Evolutionary conservation across 2,888 invertebrate genomes (phyloP).

Genomic region (Tenthredo amoena): DNA sequence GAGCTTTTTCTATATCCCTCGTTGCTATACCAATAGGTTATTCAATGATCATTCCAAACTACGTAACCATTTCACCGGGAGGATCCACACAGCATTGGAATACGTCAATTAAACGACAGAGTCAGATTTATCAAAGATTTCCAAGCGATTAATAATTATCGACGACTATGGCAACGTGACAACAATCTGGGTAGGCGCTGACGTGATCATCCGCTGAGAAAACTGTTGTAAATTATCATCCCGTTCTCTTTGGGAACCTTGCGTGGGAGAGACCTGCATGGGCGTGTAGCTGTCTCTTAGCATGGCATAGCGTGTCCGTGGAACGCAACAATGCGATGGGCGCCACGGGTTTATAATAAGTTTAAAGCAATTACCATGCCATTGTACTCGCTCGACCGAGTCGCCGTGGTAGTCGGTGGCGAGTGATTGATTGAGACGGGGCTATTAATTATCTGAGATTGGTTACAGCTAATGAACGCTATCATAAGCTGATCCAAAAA

Average conservation of each 20-base stretch:
- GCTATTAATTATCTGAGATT: slow-evolving; percentile 72
- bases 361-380: slow-evolving; percentile 67
- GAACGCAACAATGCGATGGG: slow-evolving; percentile 59
- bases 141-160: slow-evolving; percentile 28
- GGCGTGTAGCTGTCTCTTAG: slow-evolving; percentile 47
- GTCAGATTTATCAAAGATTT: not conserved
- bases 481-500: slow-evolving; percentile 54
- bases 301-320: slow-evolving; percentile 35
- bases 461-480: slow-evolving; percentile 65
- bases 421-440: slow-evolving; percentile 66
- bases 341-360: slow-evolving; percentile 62
- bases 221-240: slow-evolving; percentile 54
- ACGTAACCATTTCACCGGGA: not conserved
- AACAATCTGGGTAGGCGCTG: slow-evolving; percentile 33
- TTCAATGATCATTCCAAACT: not conserved
- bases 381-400: slow-evolving; percentile 59
- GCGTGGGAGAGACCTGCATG: slow-evolving; percentile 63
- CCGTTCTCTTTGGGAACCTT: slow-evolving; percentile 60
- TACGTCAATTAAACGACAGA: too few species aligned
- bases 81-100: too few species aligned
- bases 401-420: slow-evolving; percentile 56
- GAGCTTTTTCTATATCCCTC: not conserved
- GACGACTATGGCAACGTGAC: slow-evolving; percentile 17
- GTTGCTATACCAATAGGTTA: not conserved
- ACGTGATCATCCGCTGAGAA: slow-evolving; percentile 27